phyloP scores from a whole-genome alignment of 1,140 invertebrate species.

The Papilio polytes region DNA sequence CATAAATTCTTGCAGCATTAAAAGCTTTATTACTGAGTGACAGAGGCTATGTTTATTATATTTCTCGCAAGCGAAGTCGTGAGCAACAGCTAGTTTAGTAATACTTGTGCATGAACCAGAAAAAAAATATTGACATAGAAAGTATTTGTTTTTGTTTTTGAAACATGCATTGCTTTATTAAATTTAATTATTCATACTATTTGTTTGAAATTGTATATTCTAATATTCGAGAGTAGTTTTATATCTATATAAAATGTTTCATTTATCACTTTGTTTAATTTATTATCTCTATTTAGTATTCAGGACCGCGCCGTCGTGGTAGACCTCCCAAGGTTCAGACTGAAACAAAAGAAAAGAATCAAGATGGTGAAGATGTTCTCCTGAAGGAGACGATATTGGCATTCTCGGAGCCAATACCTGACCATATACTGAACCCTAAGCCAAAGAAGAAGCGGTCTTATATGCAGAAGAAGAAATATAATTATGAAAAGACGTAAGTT shows the following conservation, averaged over 20 bases:
- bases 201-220: too few relatives aligned
- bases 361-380: constrained; percentile 76
- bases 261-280: too few relatives aligned
- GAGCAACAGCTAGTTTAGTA: background rate
- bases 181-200: too few relatives aligned
- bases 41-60: too few relatives aligned
- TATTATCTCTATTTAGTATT: constrained; percentile 36
- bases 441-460: constrained; percentile 65
- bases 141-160: too few relatives aligned
- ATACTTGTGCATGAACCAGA: background rate
- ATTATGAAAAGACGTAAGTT: constrained; percentile 82
- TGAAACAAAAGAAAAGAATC: constrained; percentile 43
- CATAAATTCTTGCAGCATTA: too few relatives aligned
- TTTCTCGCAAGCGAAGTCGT: too few relatives aligned
- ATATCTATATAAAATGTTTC: too few relatives aligned
- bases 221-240: too few relatives aligned
- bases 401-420: constrained; percentile 77
- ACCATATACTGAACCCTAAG: constrained; percentile 75
- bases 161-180: too few relatives aligned
- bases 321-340: constrained; percentile 58
- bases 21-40: too few relatives aligned
- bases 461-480: constrained; percentile 75
- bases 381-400: constrained; percentile 80
- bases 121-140: too few relatives aligned
- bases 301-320: constrained; percentile 61